Evolutionary conservation across 2,797 vertebrate species (phyloP).

Genomic region (Chanos chanos): DNA sequence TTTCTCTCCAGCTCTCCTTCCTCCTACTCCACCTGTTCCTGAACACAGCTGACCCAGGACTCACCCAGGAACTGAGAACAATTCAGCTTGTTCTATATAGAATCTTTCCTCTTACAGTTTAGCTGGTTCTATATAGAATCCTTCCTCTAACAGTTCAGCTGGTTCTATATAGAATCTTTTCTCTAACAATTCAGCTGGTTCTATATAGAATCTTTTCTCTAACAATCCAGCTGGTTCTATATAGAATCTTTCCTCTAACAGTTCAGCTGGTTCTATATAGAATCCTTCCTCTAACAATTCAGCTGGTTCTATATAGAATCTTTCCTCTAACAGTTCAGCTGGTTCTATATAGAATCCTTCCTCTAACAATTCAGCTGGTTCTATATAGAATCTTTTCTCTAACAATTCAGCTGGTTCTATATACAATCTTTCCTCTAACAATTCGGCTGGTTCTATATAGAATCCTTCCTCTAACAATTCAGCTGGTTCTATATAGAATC

Average conservation of each 20-base stretch:
- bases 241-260: constrained; percentile 7
- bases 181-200: constrained; percentile 20
- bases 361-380: constrained; percentile 20
- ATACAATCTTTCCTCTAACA: too few species aligned
- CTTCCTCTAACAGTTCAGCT: constrained; percentile 15
- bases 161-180: constrained; percentile 13
- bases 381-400: constrained; percentile 12
- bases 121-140: constrained; percentile 12
- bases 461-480: too few species aligned
- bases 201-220: constrained; percentile 12
- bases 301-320: constrained; percentile 12
- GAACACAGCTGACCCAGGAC: constrained; percentile 8
- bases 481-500: constrained; percentile 27
- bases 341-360: constrained; percentile 13
- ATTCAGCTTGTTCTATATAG: constrained; percentile 27
- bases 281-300: constrained; percentile 19
- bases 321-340: constrained; percentile 15
- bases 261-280: constrained; percentile 17
- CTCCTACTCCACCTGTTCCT: neutral
- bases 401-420: constrained; percentile 24
- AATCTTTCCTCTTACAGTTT: too few species aligned
- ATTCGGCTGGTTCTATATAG: constrained; percentile 27
- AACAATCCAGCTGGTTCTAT: constrained; percentile 21
- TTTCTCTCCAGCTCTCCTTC: neutral
- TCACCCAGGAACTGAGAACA: too few species aligned